phyloP scores from a whole-genome alignment of 2,888 invertebrate species.

The Andricus curvator region DNA sequence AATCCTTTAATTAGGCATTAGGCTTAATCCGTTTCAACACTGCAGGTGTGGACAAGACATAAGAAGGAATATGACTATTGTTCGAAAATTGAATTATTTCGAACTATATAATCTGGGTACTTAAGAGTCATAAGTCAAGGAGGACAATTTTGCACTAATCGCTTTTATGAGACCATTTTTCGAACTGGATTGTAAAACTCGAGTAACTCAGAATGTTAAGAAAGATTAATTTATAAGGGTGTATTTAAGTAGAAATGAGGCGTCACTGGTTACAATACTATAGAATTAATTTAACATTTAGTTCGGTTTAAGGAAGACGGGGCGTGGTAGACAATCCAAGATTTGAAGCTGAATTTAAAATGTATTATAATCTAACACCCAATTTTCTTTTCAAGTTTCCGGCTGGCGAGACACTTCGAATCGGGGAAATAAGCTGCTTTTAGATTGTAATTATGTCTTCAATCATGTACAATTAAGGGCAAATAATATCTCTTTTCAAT shows the following conservation, averaged over 20 bases:
- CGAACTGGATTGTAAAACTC: background rate
- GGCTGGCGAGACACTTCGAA: too few relatives aligned
- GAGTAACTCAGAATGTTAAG: background rate
- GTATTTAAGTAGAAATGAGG: background rate
- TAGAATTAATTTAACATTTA: background rate
- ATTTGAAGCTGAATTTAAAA: too few relatives aligned
- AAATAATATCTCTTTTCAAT: too few relatives aligned
- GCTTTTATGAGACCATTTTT: background rate
- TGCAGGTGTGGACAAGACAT: background rate
- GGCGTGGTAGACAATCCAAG: too few relatives aligned
- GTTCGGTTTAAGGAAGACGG: too few relatives aligned
- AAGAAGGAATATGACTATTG: background rate
- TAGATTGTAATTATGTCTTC: too few relatives aligned
- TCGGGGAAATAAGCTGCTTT: too few relatives aligned
- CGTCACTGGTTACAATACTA: background rate
- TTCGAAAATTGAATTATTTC: background rate
- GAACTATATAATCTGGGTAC: background rate
- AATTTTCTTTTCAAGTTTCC: too few relatives aligned
- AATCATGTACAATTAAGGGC: too few relatives aligned
- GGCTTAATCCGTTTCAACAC: background rate
- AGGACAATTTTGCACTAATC: background rate
- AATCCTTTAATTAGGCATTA: slow-evolving; percentile 26
- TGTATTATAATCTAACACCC: too few relatives aligned
- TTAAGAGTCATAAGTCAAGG: background rate
- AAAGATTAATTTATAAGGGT: background rate